Evolutionary conservation across 2,888 invertebrate species (phyloP), one percentile per base, ranked within the genome.

Genomic region (Nemapogon koenigi): DNA sequence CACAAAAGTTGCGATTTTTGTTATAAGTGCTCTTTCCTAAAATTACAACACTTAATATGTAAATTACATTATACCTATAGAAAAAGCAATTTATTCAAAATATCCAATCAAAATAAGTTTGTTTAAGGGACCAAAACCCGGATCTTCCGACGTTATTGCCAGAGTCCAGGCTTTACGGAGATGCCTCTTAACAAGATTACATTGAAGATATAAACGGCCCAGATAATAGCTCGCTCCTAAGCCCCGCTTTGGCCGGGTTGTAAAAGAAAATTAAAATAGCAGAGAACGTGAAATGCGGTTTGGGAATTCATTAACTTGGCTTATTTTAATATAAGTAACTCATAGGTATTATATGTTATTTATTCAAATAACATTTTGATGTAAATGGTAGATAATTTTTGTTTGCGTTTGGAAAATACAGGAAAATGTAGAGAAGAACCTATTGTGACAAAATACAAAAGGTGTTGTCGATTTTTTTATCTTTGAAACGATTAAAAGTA

Each of bases 141-240:
- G 65, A 69, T 70, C 69, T 71, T 68, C 67, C 59, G 58, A 60
- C 64, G 53, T 75, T 76, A 78, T 78, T 73, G 62, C 75, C 57
- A 17, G 29, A 30, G 26, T 38, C 38, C 39, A 38, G 39, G 38
- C 39, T 39, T 33, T 36, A 36, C 38, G 37, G 39, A 38, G 56
- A 10, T 57, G 60, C 57, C 76, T 76, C 72, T 78, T 76, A 76
- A 76, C 78, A 76, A 76, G 76, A 78, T 78, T 78, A 78, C 76
- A 69, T 70, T 64, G 68, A 51, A 70, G 73, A 76, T 78, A 76
- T 42, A 75, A 78, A 72, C 59, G 67, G 62, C 57, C 57, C 53
- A 68, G 68, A 73, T 78, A 75, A 76, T 71, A 68, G 64, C 65
- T 52, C 50, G 53, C 52, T 55, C 58, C 62, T 68, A 75, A 75